Percentiles rank a stretch among this genome's conserved stretches.
Evolutionary conservation across 2,797 vertebrate species (phyloP).

Genomic region (Schizopygopsis pylzovi): DNA sequence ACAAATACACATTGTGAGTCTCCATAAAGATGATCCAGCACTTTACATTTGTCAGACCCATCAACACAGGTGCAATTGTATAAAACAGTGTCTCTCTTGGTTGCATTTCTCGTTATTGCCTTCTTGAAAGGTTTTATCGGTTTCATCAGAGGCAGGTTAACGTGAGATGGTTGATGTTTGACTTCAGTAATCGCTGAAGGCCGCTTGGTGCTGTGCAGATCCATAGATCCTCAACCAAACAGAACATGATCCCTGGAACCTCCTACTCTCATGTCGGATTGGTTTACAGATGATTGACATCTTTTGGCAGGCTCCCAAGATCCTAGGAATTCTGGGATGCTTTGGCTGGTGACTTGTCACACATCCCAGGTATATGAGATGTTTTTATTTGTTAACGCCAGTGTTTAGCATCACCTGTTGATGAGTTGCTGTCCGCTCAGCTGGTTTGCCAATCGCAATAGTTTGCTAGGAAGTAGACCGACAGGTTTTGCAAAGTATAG

Average conservation of each 20-base stretch:
- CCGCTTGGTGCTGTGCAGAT: slow-evolving; percentile 81
- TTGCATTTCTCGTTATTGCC: slow-evolving; percentile 38
- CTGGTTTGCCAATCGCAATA: neutral
- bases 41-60: neutral
- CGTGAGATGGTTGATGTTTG: slow-evolving; percentile 81
- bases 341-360: slow-evolving; percentile 58
- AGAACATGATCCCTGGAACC: slow-evolving; percentile 82
- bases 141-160: slow-evolving; percentile 72
- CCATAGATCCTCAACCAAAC: slow-evolving; percentile 81
- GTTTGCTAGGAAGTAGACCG: neutral
- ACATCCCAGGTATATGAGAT: slow-evolving; percentile 15
- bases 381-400: neutral
- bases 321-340: slow-evolving; percentile 73
- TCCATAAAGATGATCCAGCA: neutral
- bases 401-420: slow-evolving; percentile 5
- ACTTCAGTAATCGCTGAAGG: slow-evolving; percentile 79
- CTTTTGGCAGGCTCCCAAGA: slow-evolving; percentile 78
- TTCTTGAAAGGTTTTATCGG: slow-evolving; percentile 68
- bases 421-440: neutral
- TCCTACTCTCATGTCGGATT: slow-evolving; percentile 79
- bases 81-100: slow-evolving; percentile 16
- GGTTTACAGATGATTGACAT: slow-evolving; percentile 87
- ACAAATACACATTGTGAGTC: neutral
- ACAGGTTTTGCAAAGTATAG: neutral
- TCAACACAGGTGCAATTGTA: neutral